phyloP scores from a whole-genome alignment of 2,113 vertebrate genomes.

The Halichoeres trimaculatus region DNA sequence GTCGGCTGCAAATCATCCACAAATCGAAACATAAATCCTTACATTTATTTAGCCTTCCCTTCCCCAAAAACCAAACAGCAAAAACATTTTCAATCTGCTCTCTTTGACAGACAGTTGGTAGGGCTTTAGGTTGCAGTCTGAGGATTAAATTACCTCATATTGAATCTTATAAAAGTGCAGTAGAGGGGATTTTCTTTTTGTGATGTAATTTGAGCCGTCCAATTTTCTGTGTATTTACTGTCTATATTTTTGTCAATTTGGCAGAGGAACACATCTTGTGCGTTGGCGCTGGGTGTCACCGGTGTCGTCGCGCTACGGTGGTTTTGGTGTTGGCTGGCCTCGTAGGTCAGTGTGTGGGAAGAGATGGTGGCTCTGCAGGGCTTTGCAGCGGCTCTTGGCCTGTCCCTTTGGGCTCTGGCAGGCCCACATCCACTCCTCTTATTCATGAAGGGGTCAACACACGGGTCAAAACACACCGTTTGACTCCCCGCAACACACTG shows the following conservation, averaged over 20 bases:
- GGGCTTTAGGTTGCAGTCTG: constrained; percentile 68
- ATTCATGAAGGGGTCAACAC: constrained; percentile 82
- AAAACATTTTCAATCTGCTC: constrained; percentile 71
- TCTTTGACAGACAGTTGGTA: constrained; percentile 72
- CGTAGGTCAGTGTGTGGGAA: constrained; percentile 85
- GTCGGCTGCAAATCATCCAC: constrained; percentile 51
- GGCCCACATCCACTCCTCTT: constrained; percentile 82
- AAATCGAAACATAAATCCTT: constrained; percentile 64
- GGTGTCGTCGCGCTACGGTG: constrained; percentile 79
- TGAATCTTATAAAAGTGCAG: constrained; percentile 81
- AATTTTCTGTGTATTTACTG: constrained; percentile 85
- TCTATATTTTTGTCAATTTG: constrained; percentile 86
- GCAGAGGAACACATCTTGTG: constrained; percentile 76
- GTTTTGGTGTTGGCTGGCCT: constrained; percentile 81
- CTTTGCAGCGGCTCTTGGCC: constrained; percentile 73
- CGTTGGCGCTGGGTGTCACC: constrained; percentile 78
- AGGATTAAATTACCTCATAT: constrained; percentile 82
- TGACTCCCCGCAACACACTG: constrained; percentile 75
- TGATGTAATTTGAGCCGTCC: constrained; percentile 82
- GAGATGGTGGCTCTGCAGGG: constrained; percentile 79
- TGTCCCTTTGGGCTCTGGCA: constrained; percentile 81
- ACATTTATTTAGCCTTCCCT: constrained; percentile 64
- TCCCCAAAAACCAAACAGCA: constrained; percentile 56
- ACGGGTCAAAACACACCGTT: constrained; percentile 83
- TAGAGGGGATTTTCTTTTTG: constrained; percentile 79